Conservation (phyloP, 64 coral and sea anemone genomes). For the Stichodactyla mertensii region DNA sequence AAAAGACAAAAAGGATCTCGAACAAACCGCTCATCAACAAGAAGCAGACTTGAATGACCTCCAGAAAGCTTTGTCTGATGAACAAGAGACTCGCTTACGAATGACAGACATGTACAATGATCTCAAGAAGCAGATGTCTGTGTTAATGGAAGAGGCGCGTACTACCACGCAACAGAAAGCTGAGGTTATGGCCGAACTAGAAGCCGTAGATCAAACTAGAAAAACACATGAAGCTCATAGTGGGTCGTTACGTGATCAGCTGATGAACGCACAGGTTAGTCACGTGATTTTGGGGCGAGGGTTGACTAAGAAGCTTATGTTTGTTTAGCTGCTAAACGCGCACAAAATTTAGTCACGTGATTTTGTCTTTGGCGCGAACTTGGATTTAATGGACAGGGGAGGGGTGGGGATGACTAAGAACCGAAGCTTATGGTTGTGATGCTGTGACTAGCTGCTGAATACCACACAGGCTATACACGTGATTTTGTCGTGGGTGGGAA, state of each 20-base stretch:
- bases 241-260: constrained; percentile 68
- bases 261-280: constrained; percentile 74
- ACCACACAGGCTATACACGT: too few species aligned
- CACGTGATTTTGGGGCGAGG: neutral
- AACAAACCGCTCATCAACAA: constrained; percentile 56
- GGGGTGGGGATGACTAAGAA: too few species aligned
- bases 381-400: too few species aligned
- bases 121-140: constrained; percentile 73
- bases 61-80: constrained; percentile 73
- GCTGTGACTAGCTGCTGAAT: too few species aligned
- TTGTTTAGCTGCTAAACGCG: too few species aligned
- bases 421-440: too few species aligned
- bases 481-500: too few species aligned
- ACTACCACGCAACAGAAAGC: constrained; percentile 65
- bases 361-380: too few species aligned
- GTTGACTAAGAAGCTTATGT: too few species aligned
- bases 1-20: constrained; percentile 61
- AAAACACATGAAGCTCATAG: constrained; percentile 83
- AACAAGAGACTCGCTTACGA: constrained; percentile 58
- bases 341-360: too few species aligned
- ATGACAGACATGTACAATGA: constrained; percentile 73
- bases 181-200: constrained; percentile 78
- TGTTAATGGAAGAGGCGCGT: constrained; percentile 62
- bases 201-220: constrained; percentile 78
- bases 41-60: constrained; percentile 72